Evolutionary conservation across 2,113 vertebrate species (phyloP).

Genomic region (Myotis davidii): DNA sequence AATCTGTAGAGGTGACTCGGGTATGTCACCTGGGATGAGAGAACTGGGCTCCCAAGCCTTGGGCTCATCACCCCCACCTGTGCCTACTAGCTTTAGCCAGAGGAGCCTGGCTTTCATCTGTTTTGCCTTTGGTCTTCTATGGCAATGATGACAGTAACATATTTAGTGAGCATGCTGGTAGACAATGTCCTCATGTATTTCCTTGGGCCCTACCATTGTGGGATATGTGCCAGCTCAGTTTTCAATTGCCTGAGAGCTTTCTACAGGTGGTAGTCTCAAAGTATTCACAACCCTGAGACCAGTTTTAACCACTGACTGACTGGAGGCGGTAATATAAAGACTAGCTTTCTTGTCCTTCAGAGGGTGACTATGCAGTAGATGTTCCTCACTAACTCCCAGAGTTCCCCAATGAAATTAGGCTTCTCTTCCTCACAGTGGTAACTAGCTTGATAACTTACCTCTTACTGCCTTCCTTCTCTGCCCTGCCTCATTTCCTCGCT

Average conservation of each 20-base stretch:
- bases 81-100: background rate
- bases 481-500: background rate
- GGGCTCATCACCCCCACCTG: background rate
- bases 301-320: background rate
- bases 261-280: background rate
- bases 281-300: background rate
- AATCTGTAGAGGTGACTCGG: background rate
- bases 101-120: background rate
- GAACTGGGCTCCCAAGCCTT: background rate
- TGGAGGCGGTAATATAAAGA: background rate
- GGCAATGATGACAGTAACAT: background rate
- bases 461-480: background rate
- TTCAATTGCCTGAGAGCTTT: background rate
- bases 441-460: background rate
- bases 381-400: background rate
- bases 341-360: background rate
- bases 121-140: background rate
- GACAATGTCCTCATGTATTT: background rate
- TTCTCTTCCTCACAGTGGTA: background rate
- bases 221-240: background rate
- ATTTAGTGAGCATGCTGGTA: background rate
- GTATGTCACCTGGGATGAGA: background rate
- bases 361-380: background rate
- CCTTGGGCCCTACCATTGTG: background rate
- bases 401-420: background rate